Evolutionary conservation across 2,113 vertebrate genomes (phyloP).

Genomic region (Hippopotamus amphibius): DNA sequence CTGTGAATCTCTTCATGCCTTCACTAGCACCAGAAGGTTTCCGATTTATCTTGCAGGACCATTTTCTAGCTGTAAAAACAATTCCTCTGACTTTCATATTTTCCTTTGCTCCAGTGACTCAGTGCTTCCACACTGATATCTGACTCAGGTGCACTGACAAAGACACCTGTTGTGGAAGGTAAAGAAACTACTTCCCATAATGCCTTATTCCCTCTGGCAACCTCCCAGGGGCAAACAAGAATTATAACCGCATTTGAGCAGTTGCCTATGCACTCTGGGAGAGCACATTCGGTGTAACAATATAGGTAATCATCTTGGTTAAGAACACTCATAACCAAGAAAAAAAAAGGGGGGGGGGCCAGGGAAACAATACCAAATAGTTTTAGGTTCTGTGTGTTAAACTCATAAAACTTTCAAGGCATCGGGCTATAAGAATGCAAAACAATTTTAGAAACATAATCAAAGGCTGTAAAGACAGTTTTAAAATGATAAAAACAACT

Average conservation of each 20-base stretch:
- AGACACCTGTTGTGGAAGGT: conserved; percentile 86
- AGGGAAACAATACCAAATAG: not conserved
- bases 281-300: conserved; percentile 53
- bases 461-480: conserved; percentile 34
- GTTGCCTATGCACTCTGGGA: not conserved
- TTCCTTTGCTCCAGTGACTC: conserved; percentile 67
- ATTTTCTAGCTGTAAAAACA: not conserved
- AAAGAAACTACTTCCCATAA: conserved; percentile 78
- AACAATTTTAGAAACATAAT: conserved; percentile 39
- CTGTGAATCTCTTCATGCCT: conserved; percentile 26
- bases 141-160: conserved; percentile 75
- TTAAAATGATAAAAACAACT: conserved; percentile 5
- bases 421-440: not conserved
- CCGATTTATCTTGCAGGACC: not conserved
- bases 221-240: conserved; percentile 77
- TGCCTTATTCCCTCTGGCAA: conserved; percentile 79
- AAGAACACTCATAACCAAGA: conserved; percentile 57
- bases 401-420: not conserved
- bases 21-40: conserved; percentile 29
- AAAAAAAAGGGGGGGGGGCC: not conserved
- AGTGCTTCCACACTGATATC: conserved; percentile 34
- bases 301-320: conserved; percentile 61
- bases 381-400: not conserved
- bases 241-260: not conserved
- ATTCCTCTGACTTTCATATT: conserved; percentile 57